These are phyloP conservation scores for Neogale vison DNA, from an alignment of 2,113 vertebrate genomes.

Conservation along the genomic window DNA sequence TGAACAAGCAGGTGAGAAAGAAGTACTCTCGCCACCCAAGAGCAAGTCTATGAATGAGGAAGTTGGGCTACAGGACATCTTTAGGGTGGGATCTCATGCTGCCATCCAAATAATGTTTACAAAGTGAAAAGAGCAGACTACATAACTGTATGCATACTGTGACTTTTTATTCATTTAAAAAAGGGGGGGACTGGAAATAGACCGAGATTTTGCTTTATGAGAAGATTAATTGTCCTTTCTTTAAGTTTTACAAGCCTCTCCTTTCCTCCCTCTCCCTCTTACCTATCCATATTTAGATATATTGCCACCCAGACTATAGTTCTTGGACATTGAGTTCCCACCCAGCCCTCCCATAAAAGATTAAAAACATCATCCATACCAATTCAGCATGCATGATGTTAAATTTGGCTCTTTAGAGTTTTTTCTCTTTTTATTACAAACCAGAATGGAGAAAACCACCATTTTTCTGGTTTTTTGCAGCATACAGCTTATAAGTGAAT, in stretches of 20 bases:
- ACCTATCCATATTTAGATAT: background rate
- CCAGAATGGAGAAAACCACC: background rate
- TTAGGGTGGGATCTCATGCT: background rate
- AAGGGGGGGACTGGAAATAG: background rate
- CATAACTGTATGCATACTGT: background rate
- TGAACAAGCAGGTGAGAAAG: background rate
- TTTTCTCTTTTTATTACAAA: background rate
- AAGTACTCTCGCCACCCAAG: background rate
- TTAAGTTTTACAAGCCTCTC: background rate
- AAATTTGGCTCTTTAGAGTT: background rate
- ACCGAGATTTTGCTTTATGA: background rate
- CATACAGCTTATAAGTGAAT: background rate
- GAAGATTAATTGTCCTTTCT: background rate
- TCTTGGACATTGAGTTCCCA: background rate
- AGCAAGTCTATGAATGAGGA: background rate
- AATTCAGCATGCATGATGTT: background rate
- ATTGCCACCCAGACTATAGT: no score
- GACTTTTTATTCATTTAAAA: background rate
- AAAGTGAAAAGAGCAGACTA: background rate
- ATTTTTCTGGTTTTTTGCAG: background rate
- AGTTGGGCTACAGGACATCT: fast-evolving
- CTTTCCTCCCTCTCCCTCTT: background rate
- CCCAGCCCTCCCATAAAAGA: background rate
- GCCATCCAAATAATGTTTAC: background rate
- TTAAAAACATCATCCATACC: background rate